Evolutionary conservation across 1,140 invertebrate genomes (phyloP).

Genomic region (Drosophila oshimai): DNA sequence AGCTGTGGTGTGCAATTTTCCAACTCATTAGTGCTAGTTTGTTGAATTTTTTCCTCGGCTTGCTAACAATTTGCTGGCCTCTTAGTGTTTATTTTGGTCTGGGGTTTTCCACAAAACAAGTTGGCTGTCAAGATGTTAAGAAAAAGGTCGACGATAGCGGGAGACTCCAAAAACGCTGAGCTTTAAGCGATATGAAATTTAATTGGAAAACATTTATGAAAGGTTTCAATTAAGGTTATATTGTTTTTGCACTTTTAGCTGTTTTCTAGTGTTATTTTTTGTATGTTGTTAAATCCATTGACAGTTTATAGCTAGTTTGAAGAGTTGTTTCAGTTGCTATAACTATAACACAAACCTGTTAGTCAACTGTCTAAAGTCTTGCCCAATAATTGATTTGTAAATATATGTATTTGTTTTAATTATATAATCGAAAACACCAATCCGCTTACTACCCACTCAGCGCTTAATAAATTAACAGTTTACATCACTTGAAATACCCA

Average conservation of each 20-base stretch:
- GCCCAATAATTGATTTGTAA: conserved; percentile 38
- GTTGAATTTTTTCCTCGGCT: conserved; percentile 33
- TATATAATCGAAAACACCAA: conserved; percentile 16
- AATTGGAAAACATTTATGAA: conserved; percentile 1
- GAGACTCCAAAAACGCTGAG: background rate
- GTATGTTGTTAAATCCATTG: conserved; percentile 15
- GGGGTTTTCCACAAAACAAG: conserved; percentile 31
- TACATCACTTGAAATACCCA: background rate
- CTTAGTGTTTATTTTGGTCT: conserved; percentile 1
- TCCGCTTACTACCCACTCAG: conserved; percentile 18
- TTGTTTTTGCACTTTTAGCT: no score
- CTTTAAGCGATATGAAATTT: background rate
- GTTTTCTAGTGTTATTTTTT: background rate
- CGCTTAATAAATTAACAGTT: conserved; percentile 16
- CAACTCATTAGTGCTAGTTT: conserved; percentile 64
- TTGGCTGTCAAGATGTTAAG: conserved; percentile 20
- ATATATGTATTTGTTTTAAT: conserved; percentile 41
- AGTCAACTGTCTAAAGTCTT: conserved; percentile 35
- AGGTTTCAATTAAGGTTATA: background rate
- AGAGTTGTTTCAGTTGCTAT: conserved; percentile 9
- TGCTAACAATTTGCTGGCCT: conserved; percentile 30
- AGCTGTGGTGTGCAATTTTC: conserved; percentile 55
- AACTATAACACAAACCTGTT: conserved; percentile 35
- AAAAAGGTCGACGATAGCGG: conserved; percentile 21
- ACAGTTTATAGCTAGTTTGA: conserved; percentile 8